phyloP scores from a whole-genome alignment of 2,888 invertebrate species.

The Lysandra bellargus region DNA sequence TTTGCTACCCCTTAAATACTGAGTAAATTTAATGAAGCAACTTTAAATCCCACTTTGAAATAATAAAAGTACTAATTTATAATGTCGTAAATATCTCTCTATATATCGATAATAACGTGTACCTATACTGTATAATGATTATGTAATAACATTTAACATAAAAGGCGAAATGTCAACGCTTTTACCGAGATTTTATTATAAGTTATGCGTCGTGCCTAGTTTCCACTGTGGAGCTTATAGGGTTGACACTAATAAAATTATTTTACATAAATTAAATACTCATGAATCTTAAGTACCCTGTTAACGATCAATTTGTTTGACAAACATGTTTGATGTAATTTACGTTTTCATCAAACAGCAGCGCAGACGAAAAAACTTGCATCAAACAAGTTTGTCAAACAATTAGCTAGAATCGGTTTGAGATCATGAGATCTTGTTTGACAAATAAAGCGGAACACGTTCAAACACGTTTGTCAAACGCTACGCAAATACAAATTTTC shows the following conservation, averaged over 20 bases:
- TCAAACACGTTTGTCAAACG: too few relatives aligned
- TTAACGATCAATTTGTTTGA: too few relatives aligned
- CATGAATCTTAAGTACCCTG: too few relatives aligned
- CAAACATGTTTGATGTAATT: too few relatives aligned
- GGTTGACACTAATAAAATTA: background rate
- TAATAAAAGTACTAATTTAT: background rate
- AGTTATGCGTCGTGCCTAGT: slow-evolving; percentile 16
- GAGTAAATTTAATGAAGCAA: background rate
- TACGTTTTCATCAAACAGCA: too few relatives aligned
- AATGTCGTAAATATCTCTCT: background rate
- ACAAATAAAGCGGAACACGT: too few relatives aligned
- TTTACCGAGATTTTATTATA: slow-evolving; percentile 25
- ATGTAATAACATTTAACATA: slow-evolving; percentile 7
- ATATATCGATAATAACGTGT: slow-evolving; percentile 2
- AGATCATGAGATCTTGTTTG: too few relatives aligned
- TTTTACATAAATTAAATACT: background rate
- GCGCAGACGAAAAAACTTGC: too few relatives aligned
- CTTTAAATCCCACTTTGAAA: background rate
- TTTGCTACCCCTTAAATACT: too few relatives aligned
- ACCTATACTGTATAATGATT: background rate
- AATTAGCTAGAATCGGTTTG: too few relatives aligned
- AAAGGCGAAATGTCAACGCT: slow-evolving; percentile 26
- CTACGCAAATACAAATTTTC: too few relatives aligned
- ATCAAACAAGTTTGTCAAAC: too few relatives aligned
- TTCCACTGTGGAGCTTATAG: background rate